Evolutionary conservation across 2,888 invertebrate species (phyloP), one percentile per base, ranked within the genome.

Genomic region (Gortyna flavago): DNA sequence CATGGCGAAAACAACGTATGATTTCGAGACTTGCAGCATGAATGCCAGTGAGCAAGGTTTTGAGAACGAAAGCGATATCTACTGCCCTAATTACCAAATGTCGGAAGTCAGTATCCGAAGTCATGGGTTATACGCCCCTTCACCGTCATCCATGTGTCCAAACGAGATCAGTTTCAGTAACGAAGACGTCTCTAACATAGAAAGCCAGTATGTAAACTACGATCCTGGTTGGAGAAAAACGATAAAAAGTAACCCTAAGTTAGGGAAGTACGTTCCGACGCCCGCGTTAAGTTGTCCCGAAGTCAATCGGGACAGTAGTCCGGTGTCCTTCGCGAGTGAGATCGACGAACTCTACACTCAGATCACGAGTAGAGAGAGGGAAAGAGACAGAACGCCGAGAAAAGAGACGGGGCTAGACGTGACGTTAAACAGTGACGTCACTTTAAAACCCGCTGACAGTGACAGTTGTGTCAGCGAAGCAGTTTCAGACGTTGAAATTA

Each of bases 311-410:
- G 95, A 96, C 11, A 94, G 91, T 65, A 95, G 96, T 88, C 96
- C 97, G 0, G 94, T 95, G 38, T 96, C 97, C 0, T 95, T 95
- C 83, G 90, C 94, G 65, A 97, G 97, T 89, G 97, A 97, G 86
- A 95, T 98, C 71, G 98, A 98, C 89, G 98, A 98, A 90, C 94
- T 98, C 16, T 98, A 98, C 91, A 97, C 98, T 87, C 97, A 97
- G 89, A 98, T 98, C 66, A 97, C 97, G 29, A 95, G 97, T 86
- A 90, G 95, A 84, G 94, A 95, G 76, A 92, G 95, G 79, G 94
- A 95, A 74, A 93, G 93, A 75, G 94, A 95, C 13, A 93, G 95
- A 85, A 89, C 92, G 69, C 88, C 90, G 68, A 85, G 93, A 32
- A 93, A 93, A 72, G 95, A 95, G 13, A 88, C 90, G 59, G 94